Evolutionary conservation across 2,113 vertebrate species (phyloP).

Genomic region (Mixornis gularis): DNA sequence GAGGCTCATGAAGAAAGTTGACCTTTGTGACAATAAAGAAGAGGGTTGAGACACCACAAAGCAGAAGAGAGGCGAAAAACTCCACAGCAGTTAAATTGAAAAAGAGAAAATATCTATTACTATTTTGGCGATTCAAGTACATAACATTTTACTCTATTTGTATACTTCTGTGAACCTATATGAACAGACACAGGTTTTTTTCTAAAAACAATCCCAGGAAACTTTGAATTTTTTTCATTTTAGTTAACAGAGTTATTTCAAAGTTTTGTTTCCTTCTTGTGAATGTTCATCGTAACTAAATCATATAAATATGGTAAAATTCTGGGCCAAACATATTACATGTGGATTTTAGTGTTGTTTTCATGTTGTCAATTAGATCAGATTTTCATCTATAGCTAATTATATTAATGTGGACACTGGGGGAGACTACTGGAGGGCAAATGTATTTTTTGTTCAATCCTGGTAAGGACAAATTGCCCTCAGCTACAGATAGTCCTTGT

Average conservation of each 20-base stretch:
- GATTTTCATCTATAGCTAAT: background rate
- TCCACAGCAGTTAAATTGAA: background rate
- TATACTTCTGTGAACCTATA: background rate
- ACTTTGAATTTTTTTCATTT: background rate
- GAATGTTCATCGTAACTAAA: background rate
- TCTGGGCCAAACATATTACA: background rate
- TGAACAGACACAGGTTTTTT: background rate
- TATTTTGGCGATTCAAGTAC: background rate
- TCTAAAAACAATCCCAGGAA: background rate
- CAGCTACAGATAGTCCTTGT: background rate
- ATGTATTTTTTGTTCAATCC: slow-evolving; percentile 17
- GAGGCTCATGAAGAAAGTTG: background rate
- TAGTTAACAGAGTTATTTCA: background rate
- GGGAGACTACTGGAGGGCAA: background rate
- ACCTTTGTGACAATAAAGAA: background rate
- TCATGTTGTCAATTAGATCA: background rate
- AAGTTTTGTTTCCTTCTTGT: background rate
- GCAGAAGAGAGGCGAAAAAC: background rate
- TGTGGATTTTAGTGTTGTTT: background rate
- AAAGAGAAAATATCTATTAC: background rate
- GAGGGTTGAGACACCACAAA: background rate
- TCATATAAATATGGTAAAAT: background rate
- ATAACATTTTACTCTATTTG: background rate
- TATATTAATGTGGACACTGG: background rate
- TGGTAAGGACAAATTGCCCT: background rate